phyloP scores from a whole-genome alignment of 2,888 invertebrate species.

The Drosophila leonis region DNA sequence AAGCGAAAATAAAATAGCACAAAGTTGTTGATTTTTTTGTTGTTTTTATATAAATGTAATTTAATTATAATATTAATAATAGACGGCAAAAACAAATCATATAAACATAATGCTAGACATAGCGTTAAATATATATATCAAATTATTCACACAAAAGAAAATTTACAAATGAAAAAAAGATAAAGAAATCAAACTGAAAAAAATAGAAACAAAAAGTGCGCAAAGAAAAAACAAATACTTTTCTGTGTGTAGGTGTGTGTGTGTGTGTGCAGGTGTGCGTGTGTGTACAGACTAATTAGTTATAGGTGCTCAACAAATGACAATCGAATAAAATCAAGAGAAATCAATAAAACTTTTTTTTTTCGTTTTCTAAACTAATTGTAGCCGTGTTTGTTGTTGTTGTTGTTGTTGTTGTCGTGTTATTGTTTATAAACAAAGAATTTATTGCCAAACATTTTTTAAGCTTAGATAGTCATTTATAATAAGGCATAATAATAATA shows the following conservation, averaged over 20 bases:
- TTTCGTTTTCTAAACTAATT: constrained; percentile 4
- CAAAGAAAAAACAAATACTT: constrained; percentile 61
- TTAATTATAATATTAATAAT: constrained; percentile 35
- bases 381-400: constrained; percentile 39
- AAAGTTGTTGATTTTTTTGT: constrained; percentile 31
- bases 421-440: constrained; percentile 50
- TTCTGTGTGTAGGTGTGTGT: constrained; percentile 31
- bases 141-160: constrained; percentile 36
- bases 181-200: constrained; percentile 29
- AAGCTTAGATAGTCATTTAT: constrained; percentile 76
- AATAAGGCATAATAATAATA: constrained; percentile 72
- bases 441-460: constrained; percentile 71
- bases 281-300: constrained; percentile 40
- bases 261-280: constrained; percentile 5
- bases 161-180: constrained; percentile 27
- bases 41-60: constrained; percentile 43
- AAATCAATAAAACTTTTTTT: constrained; percentile 18
- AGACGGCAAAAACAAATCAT: constrained; percentile 38
- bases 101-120: constrained; percentile 29
- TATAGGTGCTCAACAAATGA: constrained; percentile 30
- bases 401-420: constrained; percentile 37
- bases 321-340: constrained; percentile 10
- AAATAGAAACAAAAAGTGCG: constrained; percentile 52
- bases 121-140: constrained; percentile 28
- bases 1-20: constrained; percentile 65